Percentiles rank a stretch among this genome's conserved stretches.
Conservation (phyloP, 2,888 invertebrate species). For the Drosophila vallismaia region DNA sequence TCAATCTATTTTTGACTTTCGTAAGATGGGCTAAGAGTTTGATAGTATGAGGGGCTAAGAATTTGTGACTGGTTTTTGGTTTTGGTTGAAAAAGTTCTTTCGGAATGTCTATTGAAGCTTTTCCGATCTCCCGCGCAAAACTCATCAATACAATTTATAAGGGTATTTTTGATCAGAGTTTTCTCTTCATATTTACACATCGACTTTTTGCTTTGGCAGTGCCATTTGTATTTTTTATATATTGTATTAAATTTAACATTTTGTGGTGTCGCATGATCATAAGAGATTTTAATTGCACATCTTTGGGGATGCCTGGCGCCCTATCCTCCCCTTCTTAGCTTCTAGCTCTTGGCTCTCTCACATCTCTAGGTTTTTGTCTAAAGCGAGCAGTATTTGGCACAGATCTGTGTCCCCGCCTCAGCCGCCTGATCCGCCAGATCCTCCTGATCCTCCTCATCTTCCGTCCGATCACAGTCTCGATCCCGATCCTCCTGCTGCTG, state of each 20-base stretch:
- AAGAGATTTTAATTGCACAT: slow-evolving; percentile 44
- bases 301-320: slow-evolving; percentile 28
- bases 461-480: slow-evolving; percentile 19
- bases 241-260: slow-evolving; percentile 15
- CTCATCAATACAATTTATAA: slow-evolving; percentile 15
- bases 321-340: slow-evolving; percentile 22
- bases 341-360: slow-evolving; percentile 22
- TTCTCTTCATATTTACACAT: slow-evolving; percentile 30
- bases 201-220: slow-evolving; percentile 61
- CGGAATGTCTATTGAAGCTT: slow-evolving; percentile 62
- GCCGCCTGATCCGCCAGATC: slow-evolving; percentile 30
- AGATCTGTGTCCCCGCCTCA: slow-evolving; percentile 20
- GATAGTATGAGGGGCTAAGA: slow-evolving; percentile 26
- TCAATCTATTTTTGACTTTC: slow-evolving; percentile 37
- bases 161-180: slow-evolving; percentile 28
- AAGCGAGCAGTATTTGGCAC: slow-evolving; percentile 62
- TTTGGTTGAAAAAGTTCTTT: slow-evolving; percentile 27
- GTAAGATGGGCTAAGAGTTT: slow-evolving; percentile 38
- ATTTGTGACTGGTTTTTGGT: slow-evolving; percentile 14
- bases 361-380: slow-evolving; percentile 30
- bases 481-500: slow-evolving; percentile 42
- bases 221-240: slow-evolving; percentile 48
- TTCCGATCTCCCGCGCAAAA: slow-evolving; percentile 36
- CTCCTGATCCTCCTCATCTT: slow-evolving; percentile 7
- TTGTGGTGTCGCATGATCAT: slow-evolving; percentile 35